These are phyloP conservation scores for Oreohelix idahoensis DNA, from an alignment of 1,140 invertebrate species.

Conservation along the genomic window DNA sequence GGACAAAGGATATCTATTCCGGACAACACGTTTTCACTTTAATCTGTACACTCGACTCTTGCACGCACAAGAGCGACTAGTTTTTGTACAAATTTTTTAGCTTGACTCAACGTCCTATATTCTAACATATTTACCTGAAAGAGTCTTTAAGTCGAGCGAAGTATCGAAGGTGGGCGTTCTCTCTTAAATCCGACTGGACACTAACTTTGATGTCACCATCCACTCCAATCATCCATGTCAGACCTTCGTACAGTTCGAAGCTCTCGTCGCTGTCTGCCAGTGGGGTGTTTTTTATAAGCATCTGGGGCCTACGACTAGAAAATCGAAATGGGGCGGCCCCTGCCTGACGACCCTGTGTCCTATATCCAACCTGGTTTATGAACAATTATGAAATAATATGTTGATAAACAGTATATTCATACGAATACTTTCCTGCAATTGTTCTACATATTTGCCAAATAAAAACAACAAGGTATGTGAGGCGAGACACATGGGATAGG, in stretches of 20 bases:
- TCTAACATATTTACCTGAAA: no score
- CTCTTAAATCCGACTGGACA: conserved; percentile 53
- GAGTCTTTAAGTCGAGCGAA: conserved; percentile 62
- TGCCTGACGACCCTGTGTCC: not conserved
- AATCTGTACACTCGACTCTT: no score
- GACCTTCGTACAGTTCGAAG: conserved; percentile 64
- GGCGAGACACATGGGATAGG: no score
- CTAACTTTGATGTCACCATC: conserved; percentile 56
- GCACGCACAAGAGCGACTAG: no score
- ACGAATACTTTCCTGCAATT: no score
- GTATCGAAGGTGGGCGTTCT: conserved; percentile 57
- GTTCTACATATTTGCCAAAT: no score
- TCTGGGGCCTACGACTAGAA: conserved; percentile 21
- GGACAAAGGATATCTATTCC: no score
- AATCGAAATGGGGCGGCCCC: not conserved
- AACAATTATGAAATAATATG: not conserved
- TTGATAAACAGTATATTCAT: no score
- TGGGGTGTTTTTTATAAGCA: conserved; percentile 15
- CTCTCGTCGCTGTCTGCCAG: conserved; percentile 34
- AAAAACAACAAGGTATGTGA: no score
- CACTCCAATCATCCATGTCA: conserved; percentile 57
- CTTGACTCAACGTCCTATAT: no score
- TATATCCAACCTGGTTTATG: not conserved
- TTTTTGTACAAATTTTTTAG: no score
- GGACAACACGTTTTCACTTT: no score